phyloP scores from a whole-genome alignment of 1,140 invertebrate species.

The Helicoverpa armigera region DNA sequence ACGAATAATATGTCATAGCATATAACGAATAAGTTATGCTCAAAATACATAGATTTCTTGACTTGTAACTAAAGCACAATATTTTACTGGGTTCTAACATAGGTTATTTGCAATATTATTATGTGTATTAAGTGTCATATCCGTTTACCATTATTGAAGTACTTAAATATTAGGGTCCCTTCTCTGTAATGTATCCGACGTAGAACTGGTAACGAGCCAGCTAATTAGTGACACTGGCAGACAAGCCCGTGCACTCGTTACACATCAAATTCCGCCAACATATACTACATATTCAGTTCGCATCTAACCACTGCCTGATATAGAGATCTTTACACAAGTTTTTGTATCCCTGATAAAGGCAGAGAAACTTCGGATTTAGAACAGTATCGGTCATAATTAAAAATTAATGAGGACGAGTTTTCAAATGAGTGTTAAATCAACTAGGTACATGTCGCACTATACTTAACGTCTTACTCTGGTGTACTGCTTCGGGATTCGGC shows the following conservation, averaged over 20 bases:
- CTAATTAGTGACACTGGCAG: conserved; percentile 9
- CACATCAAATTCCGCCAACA: conserved; percentile 3
- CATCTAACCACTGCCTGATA: conserved; percentile 9
- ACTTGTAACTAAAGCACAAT: no score
- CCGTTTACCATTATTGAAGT: no score
- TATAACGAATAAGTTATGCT: no score
- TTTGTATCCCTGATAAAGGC: conserved; percentile 12
- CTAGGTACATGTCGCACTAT: no score
- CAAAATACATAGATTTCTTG: no score
- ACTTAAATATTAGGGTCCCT: no score
- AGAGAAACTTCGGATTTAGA: conserved; percentile 4
- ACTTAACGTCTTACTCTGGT: no score
- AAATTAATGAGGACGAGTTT: conserved; percentile 21
- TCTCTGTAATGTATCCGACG: not conserved
- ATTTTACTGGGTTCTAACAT: no score
- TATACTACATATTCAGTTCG: conserved; percentile 10
- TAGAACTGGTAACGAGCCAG: not conserved
- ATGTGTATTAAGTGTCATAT: no score
- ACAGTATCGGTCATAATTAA: conserved; percentile 9
- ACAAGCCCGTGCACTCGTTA: not conserved
- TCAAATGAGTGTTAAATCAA: not conserved
- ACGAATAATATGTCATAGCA: no score
- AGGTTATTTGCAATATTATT: no score
- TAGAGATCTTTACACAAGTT: conserved; percentile 6
- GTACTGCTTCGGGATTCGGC: no score